phyloP scores from a whole-genome alignment of 2,888 invertebrate species.

The Celastrina argiolus region DNA sequence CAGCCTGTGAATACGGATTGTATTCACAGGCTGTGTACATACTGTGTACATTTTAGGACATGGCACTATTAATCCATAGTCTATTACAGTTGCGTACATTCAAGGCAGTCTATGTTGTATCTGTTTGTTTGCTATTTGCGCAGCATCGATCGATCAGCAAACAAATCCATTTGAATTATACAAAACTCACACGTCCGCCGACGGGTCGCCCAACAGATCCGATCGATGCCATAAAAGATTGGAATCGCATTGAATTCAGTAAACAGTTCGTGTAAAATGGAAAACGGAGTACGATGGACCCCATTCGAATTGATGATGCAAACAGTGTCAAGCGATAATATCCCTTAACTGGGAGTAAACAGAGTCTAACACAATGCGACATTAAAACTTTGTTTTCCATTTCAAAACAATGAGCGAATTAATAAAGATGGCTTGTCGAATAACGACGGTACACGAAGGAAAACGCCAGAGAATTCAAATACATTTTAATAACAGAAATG shows the following conservation, averaged over 20 bases:
- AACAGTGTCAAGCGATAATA: neutral
- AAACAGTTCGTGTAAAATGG: constrained; percentile 19
- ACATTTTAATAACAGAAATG: neutral
- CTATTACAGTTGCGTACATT: neutral
- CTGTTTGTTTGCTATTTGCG: neutral
- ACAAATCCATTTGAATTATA: neutral
- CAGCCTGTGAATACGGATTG: too few relatives aligned
- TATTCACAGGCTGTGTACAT: too few relatives aligned
- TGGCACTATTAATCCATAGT: neutral
- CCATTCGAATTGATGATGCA: neutral
- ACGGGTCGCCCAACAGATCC: neutral
- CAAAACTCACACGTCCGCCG: neutral
- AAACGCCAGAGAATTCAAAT: neutral
- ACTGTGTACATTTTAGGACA: too few relatives aligned
- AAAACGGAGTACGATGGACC: constrained; percentile 18
- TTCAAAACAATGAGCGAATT: constrained; percentile 11
- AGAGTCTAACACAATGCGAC: neutral
- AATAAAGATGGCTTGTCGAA: constrained; percentile 7
- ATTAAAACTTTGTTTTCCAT: neutral
- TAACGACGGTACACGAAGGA: neutral
- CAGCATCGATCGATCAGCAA: neutral
- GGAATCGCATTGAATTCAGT: constrained; percentile 21
- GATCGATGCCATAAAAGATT: constrained; percentile 1
- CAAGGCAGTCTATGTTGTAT: neutral
- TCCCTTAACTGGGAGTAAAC: neutral